Evolutionary conservation across 2,113 vertebrate species (phyloP).

Genomic region (Hyaena hyaena): DNA sequence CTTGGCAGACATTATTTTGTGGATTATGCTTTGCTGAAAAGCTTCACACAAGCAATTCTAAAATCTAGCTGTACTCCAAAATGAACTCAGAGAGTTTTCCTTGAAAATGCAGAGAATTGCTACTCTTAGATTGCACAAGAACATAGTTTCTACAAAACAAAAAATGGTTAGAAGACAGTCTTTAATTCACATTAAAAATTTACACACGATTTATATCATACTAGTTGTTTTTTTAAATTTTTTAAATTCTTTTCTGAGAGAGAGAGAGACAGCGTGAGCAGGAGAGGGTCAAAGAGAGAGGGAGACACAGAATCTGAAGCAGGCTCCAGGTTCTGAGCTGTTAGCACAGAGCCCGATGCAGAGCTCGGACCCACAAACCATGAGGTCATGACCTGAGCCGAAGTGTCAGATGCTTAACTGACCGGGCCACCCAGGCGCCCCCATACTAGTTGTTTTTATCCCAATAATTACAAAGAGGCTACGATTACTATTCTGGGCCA

Average conservation of each 20-base stretch:
- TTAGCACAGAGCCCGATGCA: too few species aligned
- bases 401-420: too few species aligned
- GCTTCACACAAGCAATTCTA: background rate
- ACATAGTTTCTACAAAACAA: constrained; percentile 11
- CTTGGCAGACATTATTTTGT: background rate
- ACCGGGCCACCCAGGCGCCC: too few species aligned
- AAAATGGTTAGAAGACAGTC: background rate
- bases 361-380: too few species aligned
- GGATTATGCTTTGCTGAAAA: background rate
- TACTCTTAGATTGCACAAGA: background rate
- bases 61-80: constrained; percentile 3
- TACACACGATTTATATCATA: background rate
- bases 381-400: too few species aligned
- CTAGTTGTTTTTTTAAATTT: background rate
- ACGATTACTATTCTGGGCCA: background rate
- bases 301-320: too few species aligned
- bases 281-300: too few species aligned
- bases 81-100: background rate
- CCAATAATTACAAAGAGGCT: background rate
- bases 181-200: constrained; percentile 13
- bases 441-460: background rate
- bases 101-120: background rate
- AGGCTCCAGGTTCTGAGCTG: too few species aligned
- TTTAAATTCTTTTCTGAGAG: too few species aligned
- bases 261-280: too few species aligned